Base-by-base conservation (phyloP, 2,113 vertebrate species). In the Nothoprocta pentlandii region DNA sequence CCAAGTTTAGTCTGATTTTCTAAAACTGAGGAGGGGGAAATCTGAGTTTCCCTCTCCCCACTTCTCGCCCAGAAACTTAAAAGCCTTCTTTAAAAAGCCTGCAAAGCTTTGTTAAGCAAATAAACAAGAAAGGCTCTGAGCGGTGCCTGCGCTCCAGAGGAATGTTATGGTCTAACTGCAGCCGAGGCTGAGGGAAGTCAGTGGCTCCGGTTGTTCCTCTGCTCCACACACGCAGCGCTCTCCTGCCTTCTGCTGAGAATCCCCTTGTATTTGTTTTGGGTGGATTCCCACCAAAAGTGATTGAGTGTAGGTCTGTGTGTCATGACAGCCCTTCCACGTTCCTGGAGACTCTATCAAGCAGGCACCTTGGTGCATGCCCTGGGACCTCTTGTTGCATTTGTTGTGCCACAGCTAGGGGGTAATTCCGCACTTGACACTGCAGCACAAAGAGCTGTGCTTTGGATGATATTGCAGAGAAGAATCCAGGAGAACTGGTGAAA, bases 41-140 rank as follows among this genome's bases (percentile, higher is more conserved):
- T 59, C 56, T 71, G 34, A 84, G 41, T 76, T 3, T 80, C 47
- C 20, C 16, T 80, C 75, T 5, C n/a, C 6, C 5, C 28, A 36
- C 68, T 51, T 77, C 62, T 62, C 76, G 53, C 54, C 19, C 54
- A 34, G 30, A 58, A 26, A 23, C 73, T 41, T 63, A 79, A 71
- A 64, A 77, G 87, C 23, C 21, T 69, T 75, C 70, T 82, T 39
- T 26, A 32, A 58, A 32, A 82, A 87, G 32, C 34, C 49, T 67
- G 32, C n/a, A 92, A 95, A 95, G 32, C 73, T 91, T 93, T 61
- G 59, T 91, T 82, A 86, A 74, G 32, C 94, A 94, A 93, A 93
- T 49, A 87, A 93, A 88, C 59, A 78, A 42, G 85, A 91, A 91
- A 92, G n/a, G 34, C n/a, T 83, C 53, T 11, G 25, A 91, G 70